These are phyloP conservation scores for Echinops telfairi DNA, from an alignment of 2,113 vertebrate genomes.

Conservation along the genomic window DNA sequence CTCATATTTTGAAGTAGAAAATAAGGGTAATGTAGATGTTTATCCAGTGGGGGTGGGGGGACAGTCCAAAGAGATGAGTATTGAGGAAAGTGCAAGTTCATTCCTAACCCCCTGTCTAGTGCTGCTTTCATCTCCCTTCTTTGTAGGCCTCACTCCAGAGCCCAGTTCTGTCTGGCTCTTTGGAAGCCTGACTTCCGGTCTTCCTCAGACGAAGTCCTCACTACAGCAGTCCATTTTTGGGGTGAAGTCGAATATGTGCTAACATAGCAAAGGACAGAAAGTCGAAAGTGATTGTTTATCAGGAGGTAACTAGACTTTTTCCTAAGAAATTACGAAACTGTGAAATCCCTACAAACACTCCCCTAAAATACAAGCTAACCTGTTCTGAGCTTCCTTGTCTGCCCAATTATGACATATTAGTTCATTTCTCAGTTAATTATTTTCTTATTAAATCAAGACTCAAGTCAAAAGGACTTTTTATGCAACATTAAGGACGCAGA, in stretches of 20 bases:
- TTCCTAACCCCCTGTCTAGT: too few species aligned
- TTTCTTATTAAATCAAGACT: constrained; percentile 30
- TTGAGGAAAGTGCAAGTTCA: not conserved
- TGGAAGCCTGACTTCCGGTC: not conserved
- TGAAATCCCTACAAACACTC: constrained; percentile 54
- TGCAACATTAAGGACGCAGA: not conserved
- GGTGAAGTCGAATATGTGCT: not conserved
- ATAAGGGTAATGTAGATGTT: not conserved
- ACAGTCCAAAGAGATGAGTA: accelerated
- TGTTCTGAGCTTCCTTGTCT: constrained; percentile 48
- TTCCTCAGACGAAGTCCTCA: not conserved
- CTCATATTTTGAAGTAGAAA: constrained; percentile 6
- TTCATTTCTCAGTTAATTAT: not conserved
- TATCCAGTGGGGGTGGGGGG: not conserved
- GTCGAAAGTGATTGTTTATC: too few species aligned
- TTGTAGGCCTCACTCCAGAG: too few species aligned
- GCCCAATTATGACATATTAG: not conserved
- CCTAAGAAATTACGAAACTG: not conserved
- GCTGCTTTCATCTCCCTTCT: not conserved
- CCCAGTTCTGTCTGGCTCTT: not conserved
- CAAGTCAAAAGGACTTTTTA: not conserved
- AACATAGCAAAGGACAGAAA: not conserved
- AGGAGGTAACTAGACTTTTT: not conserved
- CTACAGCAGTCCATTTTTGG: not conserved
- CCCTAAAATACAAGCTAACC: constrained; percentile 34